Percentiles rank a stretch among this genome's conserved stretches.
These are phyloP conservation scores for Catharus fuscescens DNA, from an alignment of 2,113 vertebrate species.

Conservation along the genomic window DNA sequence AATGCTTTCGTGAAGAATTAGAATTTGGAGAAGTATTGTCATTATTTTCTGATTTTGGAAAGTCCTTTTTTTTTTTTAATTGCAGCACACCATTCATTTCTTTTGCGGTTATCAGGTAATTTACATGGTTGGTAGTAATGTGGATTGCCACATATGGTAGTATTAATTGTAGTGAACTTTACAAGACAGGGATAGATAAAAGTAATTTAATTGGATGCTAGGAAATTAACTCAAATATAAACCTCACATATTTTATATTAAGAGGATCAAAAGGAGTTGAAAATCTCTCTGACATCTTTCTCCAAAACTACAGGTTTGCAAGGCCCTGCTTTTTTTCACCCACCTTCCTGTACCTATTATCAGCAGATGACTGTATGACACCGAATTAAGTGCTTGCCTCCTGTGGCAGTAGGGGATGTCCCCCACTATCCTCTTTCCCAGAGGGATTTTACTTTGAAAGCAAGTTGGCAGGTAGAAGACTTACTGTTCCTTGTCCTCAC, in stretches of 20 bases:
- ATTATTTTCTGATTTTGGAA: background rate
- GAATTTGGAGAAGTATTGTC: background rate
- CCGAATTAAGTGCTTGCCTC: background rate
- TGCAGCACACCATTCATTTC: background rate
- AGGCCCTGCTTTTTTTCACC: background rate
- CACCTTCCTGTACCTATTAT: background rate
- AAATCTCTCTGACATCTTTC: background rate
- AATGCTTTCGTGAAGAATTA: background rate
- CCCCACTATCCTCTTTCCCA: background rate
- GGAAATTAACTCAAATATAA: background rate
- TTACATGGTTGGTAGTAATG: background rate
- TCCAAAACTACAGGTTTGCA: background rate
- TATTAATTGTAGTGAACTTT: background rate
- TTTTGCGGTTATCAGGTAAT: background rate
- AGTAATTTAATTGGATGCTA: background rate
- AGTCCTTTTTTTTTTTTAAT: background rate
- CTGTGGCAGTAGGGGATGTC: background rate
- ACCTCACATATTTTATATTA: background rate
- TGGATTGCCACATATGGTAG: accelerated
- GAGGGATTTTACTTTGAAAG: background rate
- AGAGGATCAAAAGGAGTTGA: background rate
- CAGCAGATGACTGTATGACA: background rate
- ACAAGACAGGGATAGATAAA: background rate
- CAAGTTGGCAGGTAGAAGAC: background rate
- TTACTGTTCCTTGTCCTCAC: background rate